phyloP scores from a whole-genome alignment of 2,113 vertebrate genomes.

The Lepidothrix coronata region DNA sequence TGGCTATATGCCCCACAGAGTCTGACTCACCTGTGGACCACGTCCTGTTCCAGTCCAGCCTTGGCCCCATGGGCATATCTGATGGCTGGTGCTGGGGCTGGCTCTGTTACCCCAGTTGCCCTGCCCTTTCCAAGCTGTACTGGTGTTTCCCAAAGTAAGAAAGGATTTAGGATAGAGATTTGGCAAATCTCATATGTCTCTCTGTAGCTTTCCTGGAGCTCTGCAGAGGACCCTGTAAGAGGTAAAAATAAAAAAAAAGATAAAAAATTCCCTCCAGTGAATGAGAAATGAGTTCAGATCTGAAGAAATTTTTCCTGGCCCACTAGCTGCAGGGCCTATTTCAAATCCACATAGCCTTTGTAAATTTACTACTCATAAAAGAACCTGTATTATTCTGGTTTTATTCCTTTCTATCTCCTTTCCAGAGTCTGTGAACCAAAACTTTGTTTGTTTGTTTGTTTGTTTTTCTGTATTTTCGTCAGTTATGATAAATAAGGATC shows the following conservation, averaged over 20 bases:
- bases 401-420: neutral
- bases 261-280: neutral
- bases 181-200: neutral
- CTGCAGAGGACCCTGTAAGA: neutral
- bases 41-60: neutral
- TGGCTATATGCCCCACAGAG: rapidly evolving
- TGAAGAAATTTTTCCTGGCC: neutral
- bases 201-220: neutral
- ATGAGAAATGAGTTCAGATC: neutral
- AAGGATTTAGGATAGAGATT: neutral
- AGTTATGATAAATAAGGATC: neutral
- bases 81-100: rapidly evolving
- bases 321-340: neutral
- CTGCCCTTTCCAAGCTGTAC: neutral
- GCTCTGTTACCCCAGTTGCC: too few relatives aligned
- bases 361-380: neutral
- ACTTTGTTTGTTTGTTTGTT: neutral
- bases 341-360: neutral
- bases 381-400: neutral
- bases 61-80: rapidly evolving
- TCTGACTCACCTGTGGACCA: too few relatives aligned
- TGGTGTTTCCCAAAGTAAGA: neutral
- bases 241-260: neutral
- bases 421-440: neutral
- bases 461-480: neutral